A percentile compares a stretch with the other conserved stretches of the same genome.
Conservation (phyloP, 2,113 vertebrate genomes). For the Parotia lawesii region DNA sequence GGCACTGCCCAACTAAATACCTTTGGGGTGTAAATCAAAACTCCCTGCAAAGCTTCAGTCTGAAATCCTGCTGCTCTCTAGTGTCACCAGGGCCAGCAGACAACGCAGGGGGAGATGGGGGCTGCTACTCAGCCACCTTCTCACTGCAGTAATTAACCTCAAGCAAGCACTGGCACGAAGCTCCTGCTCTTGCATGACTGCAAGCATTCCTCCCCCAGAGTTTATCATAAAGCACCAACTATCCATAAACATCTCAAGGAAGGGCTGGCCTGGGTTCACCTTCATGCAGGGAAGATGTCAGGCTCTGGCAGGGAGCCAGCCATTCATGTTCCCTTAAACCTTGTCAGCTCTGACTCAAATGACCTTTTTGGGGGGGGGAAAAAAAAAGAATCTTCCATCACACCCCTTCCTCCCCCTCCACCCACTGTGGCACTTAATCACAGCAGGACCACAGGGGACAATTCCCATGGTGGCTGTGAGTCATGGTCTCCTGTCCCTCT, state of each 20-base stretch:
- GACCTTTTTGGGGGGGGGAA: accelerated
- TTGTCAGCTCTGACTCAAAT: conserved; percentile 35
- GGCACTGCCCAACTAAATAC: background rate
- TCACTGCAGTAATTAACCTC: background rate
- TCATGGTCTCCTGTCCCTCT: background rate
- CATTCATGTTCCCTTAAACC: conserved; percentile 20
- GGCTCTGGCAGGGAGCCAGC: conserved; percentile 43
- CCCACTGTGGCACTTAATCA: background rate
- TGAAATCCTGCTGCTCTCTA: background rate
- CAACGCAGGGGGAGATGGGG: background rate
- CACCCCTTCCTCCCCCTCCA: conserved; percentile 46
- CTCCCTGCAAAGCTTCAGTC: background rate
- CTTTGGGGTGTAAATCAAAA: background rate
- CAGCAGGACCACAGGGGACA: background rate
- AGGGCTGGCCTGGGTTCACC: conserved; percentile 59
- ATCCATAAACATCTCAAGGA: conserved; percentile 44
- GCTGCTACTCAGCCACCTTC: background rate
- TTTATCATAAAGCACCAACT: conserved; percentile 26
- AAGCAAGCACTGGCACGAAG: conserved; percentile 35
- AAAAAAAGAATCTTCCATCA: background rate
- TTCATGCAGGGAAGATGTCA: conserved; percentile 44
- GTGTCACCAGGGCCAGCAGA: background rate
- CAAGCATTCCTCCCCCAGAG: conserved; percentile 33
- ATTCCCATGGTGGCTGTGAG: background rate
- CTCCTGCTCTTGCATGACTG: conserved; percentile 16